Evolutionary conservation across 2,888 invertebrate species (phyloP).

Genomic region (Thysanoteuthis rhombus): DNA sequence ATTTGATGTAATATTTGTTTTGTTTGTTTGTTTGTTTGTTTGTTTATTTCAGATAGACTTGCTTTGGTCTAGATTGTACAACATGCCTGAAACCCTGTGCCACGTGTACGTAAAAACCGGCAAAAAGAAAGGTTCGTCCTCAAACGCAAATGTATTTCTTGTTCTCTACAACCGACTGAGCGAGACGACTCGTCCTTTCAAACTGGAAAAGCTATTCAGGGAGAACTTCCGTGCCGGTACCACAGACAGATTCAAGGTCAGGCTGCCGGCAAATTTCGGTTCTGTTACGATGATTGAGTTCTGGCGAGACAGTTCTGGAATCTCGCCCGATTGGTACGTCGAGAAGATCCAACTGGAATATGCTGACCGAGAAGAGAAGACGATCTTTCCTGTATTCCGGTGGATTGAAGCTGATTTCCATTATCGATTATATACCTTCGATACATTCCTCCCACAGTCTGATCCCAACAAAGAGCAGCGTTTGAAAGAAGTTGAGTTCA

Average conservation of each 20-base stretch:
- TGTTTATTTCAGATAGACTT: neutral
- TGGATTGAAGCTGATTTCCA: constrained; percentile 35
- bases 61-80: neutral
- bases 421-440: constrained; percentile 33
- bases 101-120: neutral
- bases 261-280: constrained; percentile 22
- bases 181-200: neutral
- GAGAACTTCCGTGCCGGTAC: neutral
- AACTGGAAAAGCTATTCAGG: neutral
- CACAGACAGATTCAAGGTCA: neutral
- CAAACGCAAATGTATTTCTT: neutral
- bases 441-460: constrained; percentile 36
- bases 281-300: constrained; percentile 31
- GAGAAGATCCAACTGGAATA: constrained; percentile 34
- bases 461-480: constrained; percentile 32
- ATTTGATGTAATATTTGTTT: no score
- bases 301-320: constrained; percentile 33
- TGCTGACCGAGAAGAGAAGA: constrained; percentile 28
- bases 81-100: neutral
- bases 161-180: neutral
- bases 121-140: neutral
- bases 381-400: constrained; percentile 36
- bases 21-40: neutral
- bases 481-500: neutral
- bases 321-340: constrained; percentile 32